A percentile compares a stretch with the other conserved stretches of the same genome.
phyloP scores from a whole-genome alignment of 2,888 invertebrate species.

The Caenorhabditis sp. region DNA sequence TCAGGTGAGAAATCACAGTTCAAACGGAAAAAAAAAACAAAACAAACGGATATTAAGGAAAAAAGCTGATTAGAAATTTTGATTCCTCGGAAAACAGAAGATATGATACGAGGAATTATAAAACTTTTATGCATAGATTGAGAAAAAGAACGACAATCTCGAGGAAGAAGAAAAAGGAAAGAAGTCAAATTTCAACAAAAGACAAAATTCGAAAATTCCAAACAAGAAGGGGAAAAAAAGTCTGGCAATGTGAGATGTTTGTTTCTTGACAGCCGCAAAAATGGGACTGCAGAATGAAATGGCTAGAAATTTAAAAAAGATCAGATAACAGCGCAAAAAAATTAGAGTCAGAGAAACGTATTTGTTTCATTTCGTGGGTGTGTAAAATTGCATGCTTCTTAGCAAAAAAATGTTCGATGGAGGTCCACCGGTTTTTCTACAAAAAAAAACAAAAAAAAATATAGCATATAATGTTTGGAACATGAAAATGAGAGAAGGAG shows the following conservation, averaged over 20 bases:
- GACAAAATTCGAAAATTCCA: neutral
- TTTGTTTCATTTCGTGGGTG: neutral
- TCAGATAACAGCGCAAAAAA: constrained; percentile 36
- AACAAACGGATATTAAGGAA: too few relatives aligned
- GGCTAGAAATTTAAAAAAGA: constrained; percentile 15
- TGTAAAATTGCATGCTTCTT: too few relatives aligned
- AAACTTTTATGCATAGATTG: too few relatives aligned
- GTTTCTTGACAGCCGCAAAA: constrained; percentile 36
- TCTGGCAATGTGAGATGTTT: constrained; percentile 40
- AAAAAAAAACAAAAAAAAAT: too few relatives aligned
- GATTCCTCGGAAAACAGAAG: too few relatives aligned
- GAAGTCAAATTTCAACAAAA: neutral
- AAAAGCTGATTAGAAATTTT: too few relatives aligned
- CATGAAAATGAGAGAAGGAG: neutral
- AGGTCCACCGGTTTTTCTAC: too few relatives aligned
- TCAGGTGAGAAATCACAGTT: too few relatives aligned
- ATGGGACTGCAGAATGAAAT: constrained; percentile 26
- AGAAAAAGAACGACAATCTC: neutral
- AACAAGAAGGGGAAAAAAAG: neutral
- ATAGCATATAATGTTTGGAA: neutral
- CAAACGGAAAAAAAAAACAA: too few relatives aligned
- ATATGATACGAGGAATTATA: too few relatives aligned
- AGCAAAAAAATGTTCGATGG: too few relatives aligned
- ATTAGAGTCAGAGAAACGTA: constrained; percentile 3
- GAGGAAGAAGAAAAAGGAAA: neutral